These are phyloP conservation scores for Zonitis immaculata DNA, from an alignment of 2,888 invertebrate genomes.

Conservation along the genomic window DNA sequence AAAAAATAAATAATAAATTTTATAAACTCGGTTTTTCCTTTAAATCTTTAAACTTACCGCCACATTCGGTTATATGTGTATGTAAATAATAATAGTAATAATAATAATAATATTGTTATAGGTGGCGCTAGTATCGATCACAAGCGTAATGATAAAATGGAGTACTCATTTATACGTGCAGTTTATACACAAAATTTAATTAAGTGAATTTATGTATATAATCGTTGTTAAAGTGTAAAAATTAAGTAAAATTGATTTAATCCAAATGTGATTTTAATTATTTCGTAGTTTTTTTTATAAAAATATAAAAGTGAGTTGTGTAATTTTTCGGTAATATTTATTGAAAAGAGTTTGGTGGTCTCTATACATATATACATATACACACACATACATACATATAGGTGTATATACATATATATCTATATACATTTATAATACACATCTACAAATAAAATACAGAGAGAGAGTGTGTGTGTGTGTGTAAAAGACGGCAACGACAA, in stretches of 20 bases:
- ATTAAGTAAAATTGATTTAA: constrained; percentile 31
- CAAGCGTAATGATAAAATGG: constrained; percentile 51
- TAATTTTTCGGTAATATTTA: constrained; percentile 18
- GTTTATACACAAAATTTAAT: constrained; percentile 47
- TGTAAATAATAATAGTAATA: background rate
- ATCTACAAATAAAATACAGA: constrained; percentile 10
- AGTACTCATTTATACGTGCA: constrained; percentile 48
- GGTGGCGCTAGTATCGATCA: constrained; percentile 34
- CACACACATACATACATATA: background rate
- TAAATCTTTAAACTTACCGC: constrained; percentile 2
- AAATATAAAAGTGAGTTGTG: constrained; percentile 30
- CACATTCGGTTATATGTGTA: background rate
- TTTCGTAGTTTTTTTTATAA: constrained; percentile 25
- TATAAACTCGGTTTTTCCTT: background rate
- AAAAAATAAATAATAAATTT: background rate
- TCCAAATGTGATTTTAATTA: constrained; percentile 31
- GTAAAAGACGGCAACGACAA: constrained; percentile 8
- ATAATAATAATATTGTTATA: constrained; percentile 1
- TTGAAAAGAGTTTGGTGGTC: constrained; percentile 2
- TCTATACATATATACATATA: background rate
- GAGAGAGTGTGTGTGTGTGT: constrained; percentile 1
- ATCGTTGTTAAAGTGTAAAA: constrained; percentile 29
- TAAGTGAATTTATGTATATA: constrained; percentile 40
- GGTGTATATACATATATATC: background rate
- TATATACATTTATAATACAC: constrained; percentile 9